Percentiles rank a stretch among this genome's conserved stretches.
Evolutionary conservation across 2,888 invertebrate species (phyloP).

Genomic region (Periphyllus acericola): DNA sequence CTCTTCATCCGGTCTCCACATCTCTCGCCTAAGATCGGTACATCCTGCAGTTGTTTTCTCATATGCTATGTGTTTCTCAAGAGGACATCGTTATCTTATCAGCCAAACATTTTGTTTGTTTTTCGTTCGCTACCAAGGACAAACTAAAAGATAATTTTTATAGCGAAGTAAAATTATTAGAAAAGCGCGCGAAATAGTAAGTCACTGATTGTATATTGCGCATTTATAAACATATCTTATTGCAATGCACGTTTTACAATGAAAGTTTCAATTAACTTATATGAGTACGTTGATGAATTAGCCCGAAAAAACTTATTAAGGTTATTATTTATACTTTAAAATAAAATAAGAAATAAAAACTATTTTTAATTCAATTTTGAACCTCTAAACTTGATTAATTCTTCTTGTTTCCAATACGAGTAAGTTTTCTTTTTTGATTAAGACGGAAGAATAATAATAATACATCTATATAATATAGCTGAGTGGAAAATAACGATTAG

Average conservation of each 20-base stretch:
- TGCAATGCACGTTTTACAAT: too few relatives aligned
- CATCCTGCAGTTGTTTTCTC: slow-evolving; percentile 30
- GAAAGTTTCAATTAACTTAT: too few relatives aligned
- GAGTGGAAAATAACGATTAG: not conserved
- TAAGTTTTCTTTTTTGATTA: not conserved
- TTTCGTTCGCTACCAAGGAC: not conserved
- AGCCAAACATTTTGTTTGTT: too few relatives aligned
- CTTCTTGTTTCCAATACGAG: not conserved
- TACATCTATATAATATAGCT: not conserved
- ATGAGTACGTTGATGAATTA: too few relatives aligned
- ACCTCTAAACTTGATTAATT: not conserved
- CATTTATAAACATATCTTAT: too few relatives aligned
- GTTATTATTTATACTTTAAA: not conserved
- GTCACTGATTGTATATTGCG: too few relatives aligned
- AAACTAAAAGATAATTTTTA: not conserved
- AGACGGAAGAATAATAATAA: not conserved
- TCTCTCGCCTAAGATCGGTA: not conserved
- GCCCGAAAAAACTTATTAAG: too few relatives aligned
- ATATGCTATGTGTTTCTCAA: not conserved
- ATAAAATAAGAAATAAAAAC: not conserved
- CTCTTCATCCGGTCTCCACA: slow-evolving; percentile 29
- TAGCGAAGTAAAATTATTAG: too few relatives aligned
- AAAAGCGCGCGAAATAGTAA: too few relatives aligned
- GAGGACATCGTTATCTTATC: not conserved
- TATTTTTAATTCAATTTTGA: not conserved